Base-by-base conservation (phyloP, 2,888 invertebrate genomes). In the Calephelis perditalis region DNA sequence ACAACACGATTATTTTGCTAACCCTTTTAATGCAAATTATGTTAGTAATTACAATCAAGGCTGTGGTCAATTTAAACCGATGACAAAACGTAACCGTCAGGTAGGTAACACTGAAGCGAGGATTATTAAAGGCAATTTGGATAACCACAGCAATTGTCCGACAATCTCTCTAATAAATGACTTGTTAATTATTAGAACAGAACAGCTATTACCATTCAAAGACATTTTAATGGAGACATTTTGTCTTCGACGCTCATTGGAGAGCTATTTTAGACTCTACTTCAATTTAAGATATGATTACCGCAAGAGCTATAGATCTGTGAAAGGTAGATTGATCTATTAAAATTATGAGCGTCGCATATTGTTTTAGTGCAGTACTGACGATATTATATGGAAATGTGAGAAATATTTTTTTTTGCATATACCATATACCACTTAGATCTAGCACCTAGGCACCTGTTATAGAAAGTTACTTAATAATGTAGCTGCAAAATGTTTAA, bases 201-300 rank as follows among this genome's bases (percentile, higher is more conserved):
- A 5, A 52, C 56, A 55, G 65, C 74, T 75, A 77, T 74, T 71
- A 71, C 77, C 74, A 74, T 80, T 77, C 73, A 75, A 76, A 76
- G 77, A 75, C 75, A 79, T 79, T 79, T 78, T 79, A 82, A 82
- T 81, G 77, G 73, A 73, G 70, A 75, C 68, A 79, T 80, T 78
- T 74, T 69, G 71, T 71, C 70, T 71, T 67, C 65, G 72, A 70
- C 70, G 72, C 75, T 73, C 73, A 75, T 77, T 78, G 71, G 68
- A 72, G 71, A 68, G 67, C 74, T 75, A 84, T 84, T 83, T 84
- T 80, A 82, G 78, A 73, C 72, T 73, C 74, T 73, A 67, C 63
- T 66, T 64, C 72, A 68, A 64, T 68, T 81, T 82, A 78, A 75
- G 70, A 74, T 11, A 55, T 55, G 55, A 55, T 46, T 59, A 55